Base-by-base conservation (phyloP, 2,888 invertebrate genomes). In the Plagodis dolabraria region DNA sequence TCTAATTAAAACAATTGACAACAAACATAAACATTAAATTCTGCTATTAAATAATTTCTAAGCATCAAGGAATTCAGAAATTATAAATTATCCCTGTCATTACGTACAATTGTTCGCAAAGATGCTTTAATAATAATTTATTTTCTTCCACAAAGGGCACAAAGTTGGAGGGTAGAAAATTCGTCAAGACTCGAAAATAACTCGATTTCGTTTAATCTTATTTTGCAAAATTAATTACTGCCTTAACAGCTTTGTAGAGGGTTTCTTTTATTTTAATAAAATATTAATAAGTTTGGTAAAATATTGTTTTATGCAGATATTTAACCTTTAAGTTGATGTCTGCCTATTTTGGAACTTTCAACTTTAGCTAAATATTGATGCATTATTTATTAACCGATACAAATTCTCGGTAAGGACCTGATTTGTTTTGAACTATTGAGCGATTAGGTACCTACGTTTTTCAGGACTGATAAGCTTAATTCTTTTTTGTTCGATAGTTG, bases 61-160 rank as follows among this genome's bases (percentile, higher is more conserved):
- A 60, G 53, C 51, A 34, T 52, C 48, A 36, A 56, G 45, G 47
- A 50, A 22, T 59, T 60, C 63, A 64, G 53, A 68, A 70, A 69
- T 67, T 64, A 64, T 61, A 61, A 61, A 61, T 61, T 66, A 65
- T 67, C 40, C 54, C 33, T 48, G 63, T 64, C 62, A 60, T 65
- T 63, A 60, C 57, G 67, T 59, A 69, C 76, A 73, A 79, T 79
- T 79, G 77, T 76, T 74, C 72, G 65, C 64, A 71, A 68, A 71
- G 71, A 74, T 69, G 68, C 72, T 57, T 63, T 75, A 79, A 80
- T 75, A 72, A 77, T 79, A 80, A 79, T 82, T 80, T 77, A 79
- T 82, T 74, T 77, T 60, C 68, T 63, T 51, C 60, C 65, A 75
- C 73, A 75, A 77, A 76, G 65, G 72, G 65, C 65, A 60, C 67